phyloP scores from a whole-genome alignment of 2,888 invertebrate genomes.

The Augiades crinisus region DNA sequence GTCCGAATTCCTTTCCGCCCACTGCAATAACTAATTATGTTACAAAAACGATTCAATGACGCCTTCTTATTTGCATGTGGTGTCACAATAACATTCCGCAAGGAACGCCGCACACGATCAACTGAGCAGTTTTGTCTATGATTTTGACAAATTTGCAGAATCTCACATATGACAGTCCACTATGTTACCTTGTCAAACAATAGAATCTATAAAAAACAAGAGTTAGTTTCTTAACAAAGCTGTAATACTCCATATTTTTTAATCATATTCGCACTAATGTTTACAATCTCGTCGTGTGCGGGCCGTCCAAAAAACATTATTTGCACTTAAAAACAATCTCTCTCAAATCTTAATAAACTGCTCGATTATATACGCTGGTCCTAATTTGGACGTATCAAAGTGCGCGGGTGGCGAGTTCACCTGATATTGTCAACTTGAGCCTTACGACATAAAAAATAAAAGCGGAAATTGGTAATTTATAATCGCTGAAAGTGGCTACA shows the following conservation, averaged over 20 bases:
- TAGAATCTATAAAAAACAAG: no score
- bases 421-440: constrained; percentile 8
- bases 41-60: constrained; percentile 63
- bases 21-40: constrained; percentile 29
- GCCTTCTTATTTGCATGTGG: constrained; percentile 57
- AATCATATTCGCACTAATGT: no score
- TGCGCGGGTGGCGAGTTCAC: constrained; percentile 11
- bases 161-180: background rate
- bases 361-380: constrained; percentile 2
- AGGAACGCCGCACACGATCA: background rate
- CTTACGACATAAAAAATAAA: constrained; percentile 16
- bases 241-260: no score
- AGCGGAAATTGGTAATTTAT: constrained; percentile 19
- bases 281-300: background rate
- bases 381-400: constrained; percentile 5
- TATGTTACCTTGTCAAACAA: no score
- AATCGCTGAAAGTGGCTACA: constrained; percentile 4
- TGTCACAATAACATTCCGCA: constrained; percentile 46
- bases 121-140: background rate
- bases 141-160: background rate
- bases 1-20: constrained; percentile 36
- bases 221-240: no score
- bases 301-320: background rate
- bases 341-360: no score
- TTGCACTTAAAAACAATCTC: background rate